Conservation (phyloP, 2,888 invertebrate species). For the Cepaea hortensis region DNA sequence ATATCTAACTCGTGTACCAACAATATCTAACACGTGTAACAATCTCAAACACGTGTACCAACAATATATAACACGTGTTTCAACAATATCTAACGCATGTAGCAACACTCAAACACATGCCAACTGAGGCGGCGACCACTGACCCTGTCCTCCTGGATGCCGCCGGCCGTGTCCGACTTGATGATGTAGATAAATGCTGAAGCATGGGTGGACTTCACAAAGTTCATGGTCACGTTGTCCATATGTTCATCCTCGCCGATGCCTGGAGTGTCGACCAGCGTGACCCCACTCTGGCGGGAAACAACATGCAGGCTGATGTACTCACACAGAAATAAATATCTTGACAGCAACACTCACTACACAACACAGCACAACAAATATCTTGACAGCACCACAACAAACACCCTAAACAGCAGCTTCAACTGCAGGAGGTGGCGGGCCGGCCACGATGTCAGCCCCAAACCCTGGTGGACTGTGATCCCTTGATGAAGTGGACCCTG, state of each 20-base stretch:
- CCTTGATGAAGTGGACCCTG: too few relatives aligned
- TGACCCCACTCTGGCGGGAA: slow-evolving; percentile 64
- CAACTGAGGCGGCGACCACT: slow-evolving; percentile 18
- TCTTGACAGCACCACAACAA: too few relatives aligned
- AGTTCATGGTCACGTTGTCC: slow-evolving; percentile 64
- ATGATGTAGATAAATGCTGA: slow-evolving; percentile 71
- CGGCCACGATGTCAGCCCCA: too few relatives aligned
- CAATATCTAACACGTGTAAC: too few relatives aligned
- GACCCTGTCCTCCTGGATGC: slow-evolving; percentile 72
- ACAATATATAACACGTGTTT: too few relatives aligned
- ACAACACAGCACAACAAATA: too few relatives aligned
- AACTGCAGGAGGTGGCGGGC: too few relatives aligned
- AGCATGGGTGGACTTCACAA: slow-evolving; percentile 60
- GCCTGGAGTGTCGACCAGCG: slow-evolving; percentile 72
- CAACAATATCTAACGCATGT: not conserved
- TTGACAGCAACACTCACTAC: too few relatives aligned
- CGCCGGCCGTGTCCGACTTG: slow-evolving; percentile 70
- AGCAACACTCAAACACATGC: not conserved
- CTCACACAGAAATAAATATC: not conserved
- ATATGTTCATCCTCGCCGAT: slow-evolving; percentile 70
- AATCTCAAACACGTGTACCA: too few relatives aligned
- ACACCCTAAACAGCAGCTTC: too few relatives aligned
- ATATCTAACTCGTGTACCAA: too few relatives aligned
- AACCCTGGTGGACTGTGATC: too few relatives aligned
- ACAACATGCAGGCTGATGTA: not conserved